Conservation (phyloP, 2,797 vertebrate genomes). For the Peromyscus aztecus region DNA sequence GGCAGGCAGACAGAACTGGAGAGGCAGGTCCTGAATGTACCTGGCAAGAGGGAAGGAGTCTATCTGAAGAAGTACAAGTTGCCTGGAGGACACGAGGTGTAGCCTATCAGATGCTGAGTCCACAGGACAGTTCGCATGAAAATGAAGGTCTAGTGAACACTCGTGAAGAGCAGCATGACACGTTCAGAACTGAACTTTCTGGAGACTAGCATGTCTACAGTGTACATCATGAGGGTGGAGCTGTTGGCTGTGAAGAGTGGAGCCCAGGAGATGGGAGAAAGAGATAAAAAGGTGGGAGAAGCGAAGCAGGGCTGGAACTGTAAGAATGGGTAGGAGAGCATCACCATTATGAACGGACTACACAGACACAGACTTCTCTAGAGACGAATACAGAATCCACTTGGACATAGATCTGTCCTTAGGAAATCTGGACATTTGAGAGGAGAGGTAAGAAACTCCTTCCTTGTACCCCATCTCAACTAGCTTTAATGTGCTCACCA, state of each 20-base stretch:
- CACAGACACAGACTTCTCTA: neutral
- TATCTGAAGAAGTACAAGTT: neutral
- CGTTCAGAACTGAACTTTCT: neutral
- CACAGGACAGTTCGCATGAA: neutral
- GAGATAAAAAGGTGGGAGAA: neutral
- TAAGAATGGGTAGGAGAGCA: neutral
- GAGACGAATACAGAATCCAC: slow-evolving; percentile 55
- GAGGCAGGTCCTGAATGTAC: neutral
- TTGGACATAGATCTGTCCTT: slow-evolving; percentile 65
- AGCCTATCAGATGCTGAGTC: neutral
- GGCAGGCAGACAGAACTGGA: neutral
- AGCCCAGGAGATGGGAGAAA: too few relatives aligned
- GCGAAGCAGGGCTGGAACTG: neutral
- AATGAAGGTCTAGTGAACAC: neutral
- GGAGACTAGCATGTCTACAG: accelerated
- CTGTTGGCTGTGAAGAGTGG: accelerated
- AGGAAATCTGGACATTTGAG: neutral
- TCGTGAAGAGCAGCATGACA: neutral
- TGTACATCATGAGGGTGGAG: accelerated
- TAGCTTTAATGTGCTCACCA: slow-evolving; percentile 58
- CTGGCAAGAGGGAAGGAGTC: neutral
- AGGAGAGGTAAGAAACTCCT: slow-evolving; percentile 43
- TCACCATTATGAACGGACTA: neutral
- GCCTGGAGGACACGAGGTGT: neutral
- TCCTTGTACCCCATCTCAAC: slow-evolving; percentile 25